phyloP scores from a whole-genome alignment of 2,113 vertebrate species.

The Pelobates fuscus region DNA sequence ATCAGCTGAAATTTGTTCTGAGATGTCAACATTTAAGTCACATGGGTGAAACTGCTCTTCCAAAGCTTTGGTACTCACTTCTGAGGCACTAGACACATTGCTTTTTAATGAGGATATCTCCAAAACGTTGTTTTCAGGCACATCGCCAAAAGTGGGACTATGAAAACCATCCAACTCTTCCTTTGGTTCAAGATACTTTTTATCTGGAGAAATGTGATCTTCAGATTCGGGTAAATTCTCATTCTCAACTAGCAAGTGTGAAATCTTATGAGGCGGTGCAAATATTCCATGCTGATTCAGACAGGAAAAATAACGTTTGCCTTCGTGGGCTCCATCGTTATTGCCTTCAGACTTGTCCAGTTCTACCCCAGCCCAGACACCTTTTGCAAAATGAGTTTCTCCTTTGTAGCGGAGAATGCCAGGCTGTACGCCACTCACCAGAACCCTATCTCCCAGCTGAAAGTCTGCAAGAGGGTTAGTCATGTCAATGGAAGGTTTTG shows the following conservation, averaged over 20 bases:
- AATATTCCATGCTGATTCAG: slow-evolving; percentile 87
- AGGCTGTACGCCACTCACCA: slow-evolving; percentile 86
- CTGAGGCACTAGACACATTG: background rate
- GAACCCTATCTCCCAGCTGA: slow-evolving; percentile 82
- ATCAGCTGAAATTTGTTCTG: background rate
- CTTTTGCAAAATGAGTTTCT: slow-evolving; percentile 84
- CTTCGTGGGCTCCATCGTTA: slow-evolving; percentile 87
- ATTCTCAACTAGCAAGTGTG: slow-evolving; percentile 73
- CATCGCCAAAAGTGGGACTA: slow-evolving; percentile 53
- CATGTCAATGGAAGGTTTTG: background rate
- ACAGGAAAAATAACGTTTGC: slow-evolving; percentile 84
- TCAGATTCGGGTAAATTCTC: slow-evolving; percentile 65
- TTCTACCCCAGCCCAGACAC: slow-evolving; percentile 93
- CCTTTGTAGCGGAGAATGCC: slow-evolving; percentile 91
- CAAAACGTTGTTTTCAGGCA: slow-evolving; percentile 52
- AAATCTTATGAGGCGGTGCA: slow-evolving; percentile 89
- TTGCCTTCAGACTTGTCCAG: slow-evolving; percentile 90
- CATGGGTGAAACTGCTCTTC: background rate
- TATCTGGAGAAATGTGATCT: slow-evolving; percentile 76
- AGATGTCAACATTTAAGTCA: background rate
- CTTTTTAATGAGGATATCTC: slow-evolving; percentile 47
- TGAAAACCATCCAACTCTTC: slow-evolving; percentile 44
- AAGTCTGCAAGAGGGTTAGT: slow-evolving; percentile 73
- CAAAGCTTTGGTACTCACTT: background rate
- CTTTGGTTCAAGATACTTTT: slow-evolving; percentile 36